Conservation (phyloP, 1,140 invertebrate genomes). For the Gonioctena quinquepunctata region DNA sequence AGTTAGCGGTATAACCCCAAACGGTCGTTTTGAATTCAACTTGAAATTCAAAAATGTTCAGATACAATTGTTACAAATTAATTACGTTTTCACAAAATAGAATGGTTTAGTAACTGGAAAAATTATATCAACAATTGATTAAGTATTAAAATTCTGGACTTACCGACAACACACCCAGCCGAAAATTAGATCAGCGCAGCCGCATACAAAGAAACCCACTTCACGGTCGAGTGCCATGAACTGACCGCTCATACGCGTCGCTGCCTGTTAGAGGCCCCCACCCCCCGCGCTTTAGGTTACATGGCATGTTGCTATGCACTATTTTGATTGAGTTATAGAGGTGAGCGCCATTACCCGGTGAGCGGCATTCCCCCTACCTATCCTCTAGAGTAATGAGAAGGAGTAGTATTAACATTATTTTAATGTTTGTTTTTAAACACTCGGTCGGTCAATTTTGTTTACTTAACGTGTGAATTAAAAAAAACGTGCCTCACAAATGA, state of each 20-base stretch:
- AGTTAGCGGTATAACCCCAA: neutral
- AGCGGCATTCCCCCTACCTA: constrained; percentile 1
- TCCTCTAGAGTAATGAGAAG: no score
- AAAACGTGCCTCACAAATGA: no score
- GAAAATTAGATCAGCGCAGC: constrained; percentile 10
- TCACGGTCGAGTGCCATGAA: neutral
- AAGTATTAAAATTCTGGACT: neutral
- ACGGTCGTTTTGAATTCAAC: neutral
- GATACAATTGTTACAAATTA: neutral
- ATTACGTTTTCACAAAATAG: neutral
- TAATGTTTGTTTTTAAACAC: no score
- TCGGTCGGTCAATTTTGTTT: no score
- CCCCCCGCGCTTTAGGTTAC: neutral
- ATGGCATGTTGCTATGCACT: neutral
- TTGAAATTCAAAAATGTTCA: neutral
- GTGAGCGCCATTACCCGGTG: constrained; percentile 13
- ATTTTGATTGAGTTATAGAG: constrained; percentile 4
- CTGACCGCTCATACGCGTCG: neutral
- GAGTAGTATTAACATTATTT: no score
- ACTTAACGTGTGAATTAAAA: no score
- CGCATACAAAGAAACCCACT: constrained; percentile 13
- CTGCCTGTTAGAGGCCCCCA: constrained; percentile 2
- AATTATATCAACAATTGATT: neutral
- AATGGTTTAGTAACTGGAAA: neutral
- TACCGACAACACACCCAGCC: neutral